A percentile compares a stretch with the other conserved stretches of the same genome.
These are phyloP conservation scores for Cepaea nemoralis DNA, from an alignment of 1,140 invertebrate genomes.

Conservation along the genomic window DNA sequence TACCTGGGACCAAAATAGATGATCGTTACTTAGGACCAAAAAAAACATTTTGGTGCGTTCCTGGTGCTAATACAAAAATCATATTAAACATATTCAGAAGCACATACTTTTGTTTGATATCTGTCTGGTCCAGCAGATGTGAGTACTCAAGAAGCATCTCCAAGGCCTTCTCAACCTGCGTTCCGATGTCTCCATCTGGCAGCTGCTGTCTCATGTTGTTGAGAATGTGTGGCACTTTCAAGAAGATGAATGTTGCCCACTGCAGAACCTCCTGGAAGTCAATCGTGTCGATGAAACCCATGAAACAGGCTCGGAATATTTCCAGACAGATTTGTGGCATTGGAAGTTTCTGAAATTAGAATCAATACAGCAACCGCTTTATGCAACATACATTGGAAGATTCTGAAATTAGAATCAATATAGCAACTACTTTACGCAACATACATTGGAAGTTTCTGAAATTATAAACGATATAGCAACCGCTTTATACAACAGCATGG, in stretches of 20 bases:
- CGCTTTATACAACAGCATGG: too few species aligned
- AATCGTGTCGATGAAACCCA: conserved; percentile 82
- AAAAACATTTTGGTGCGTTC: too few species aligned
- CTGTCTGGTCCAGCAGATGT: conserved; percentile 88
- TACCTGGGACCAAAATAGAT: too few species aligned
- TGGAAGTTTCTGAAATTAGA: conserved; percentile 54
- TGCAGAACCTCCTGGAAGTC: conserved; percentile 84
- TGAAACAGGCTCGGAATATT: conserved; percentile 87
- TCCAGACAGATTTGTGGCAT: conserved; percentile 83
- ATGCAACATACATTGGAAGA: neutral
- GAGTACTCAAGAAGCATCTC: conserved; percentile 83
- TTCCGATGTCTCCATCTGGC: conserved; percentile 51
- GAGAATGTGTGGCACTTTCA: conserved; percentile 78
- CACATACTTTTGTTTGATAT: conserved; percentile 82
- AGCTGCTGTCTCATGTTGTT: conserved; percentile 57
- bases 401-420: neutral
- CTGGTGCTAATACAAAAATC: too few species aligned
- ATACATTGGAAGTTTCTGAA: conserved; percentile 57
- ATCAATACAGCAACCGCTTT: too few species aligned
- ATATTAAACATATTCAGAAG: too few species aligned
- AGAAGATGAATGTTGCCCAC: conserved; percentile 93
- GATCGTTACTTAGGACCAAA: too few species aligned
- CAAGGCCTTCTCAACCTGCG: conserved; percentile 84
- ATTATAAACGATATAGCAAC: neutral
- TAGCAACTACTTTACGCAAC: too few species aligned